These are phyloP conservation scores for Yponomeuta cagnagella DNA, from an alignment of 2,888 invertebrate genomes.

Conservation along the genomic window DNA sequence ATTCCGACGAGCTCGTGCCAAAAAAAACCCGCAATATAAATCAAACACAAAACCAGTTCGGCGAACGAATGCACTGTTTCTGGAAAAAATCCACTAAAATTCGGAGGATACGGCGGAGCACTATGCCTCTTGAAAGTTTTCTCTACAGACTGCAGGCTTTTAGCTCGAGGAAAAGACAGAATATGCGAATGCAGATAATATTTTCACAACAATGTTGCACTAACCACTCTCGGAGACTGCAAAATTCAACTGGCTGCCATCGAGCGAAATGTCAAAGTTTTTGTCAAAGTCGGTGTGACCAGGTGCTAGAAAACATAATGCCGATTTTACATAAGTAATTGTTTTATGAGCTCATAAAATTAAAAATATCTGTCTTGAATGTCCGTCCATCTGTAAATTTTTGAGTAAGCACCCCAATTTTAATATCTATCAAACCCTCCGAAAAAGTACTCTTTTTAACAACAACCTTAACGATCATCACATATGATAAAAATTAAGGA, in stretches of 20 bases:
- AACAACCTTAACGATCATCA: no score
- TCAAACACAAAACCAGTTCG: slow-evolving; percentile 51
- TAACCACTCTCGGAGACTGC: slow-evolving; percentile 42
- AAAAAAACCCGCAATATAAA: slow-evolving; percentile 38
- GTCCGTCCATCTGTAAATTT: no score
- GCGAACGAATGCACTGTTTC: slow-evolving; percentile 41
- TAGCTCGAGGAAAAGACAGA: neutral
- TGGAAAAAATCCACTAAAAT: slow-evolving; percentile 11
- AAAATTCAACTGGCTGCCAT: slow-evolving; percentile 42
- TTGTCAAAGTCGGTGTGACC: slow-evolving; percentile 4
- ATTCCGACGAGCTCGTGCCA: slow-evolving; percentile 39
- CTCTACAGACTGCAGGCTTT: neutral
- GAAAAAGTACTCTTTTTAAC: no score
- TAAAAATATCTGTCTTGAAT: no score
- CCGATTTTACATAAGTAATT: neutral
- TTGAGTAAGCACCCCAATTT: no score
- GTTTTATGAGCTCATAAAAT: no score
- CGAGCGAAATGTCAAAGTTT: slow-evolving; percentile 1
- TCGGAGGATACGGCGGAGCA: neutral
- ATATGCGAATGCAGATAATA: slow-evolving; percentile 2
- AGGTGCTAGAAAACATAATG: neutral
- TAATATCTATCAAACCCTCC: no score
- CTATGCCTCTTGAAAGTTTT: neutral
- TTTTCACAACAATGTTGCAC: slow-evolving; percentile 13
- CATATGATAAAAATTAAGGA: no score